These are phyloP conservation scores for Hemichromis elongatus DNA, from an alignment of 2,113 vertebrate genomes.

Conservation along the genomic window DNA sequence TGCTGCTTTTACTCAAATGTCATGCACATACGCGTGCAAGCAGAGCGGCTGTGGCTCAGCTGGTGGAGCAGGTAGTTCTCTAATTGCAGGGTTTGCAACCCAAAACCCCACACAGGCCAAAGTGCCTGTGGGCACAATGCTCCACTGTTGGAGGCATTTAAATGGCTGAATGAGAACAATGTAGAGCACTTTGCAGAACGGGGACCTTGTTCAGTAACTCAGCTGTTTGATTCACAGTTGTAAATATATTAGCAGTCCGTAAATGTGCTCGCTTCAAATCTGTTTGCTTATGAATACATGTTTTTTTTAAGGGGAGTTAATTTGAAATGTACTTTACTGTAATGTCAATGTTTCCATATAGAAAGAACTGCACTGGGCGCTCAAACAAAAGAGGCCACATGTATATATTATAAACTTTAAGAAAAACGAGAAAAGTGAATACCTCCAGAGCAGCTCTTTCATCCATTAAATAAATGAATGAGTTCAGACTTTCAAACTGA, in stretches of 20 bases:
- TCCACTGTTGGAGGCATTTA: not conserved
- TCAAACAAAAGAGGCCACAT: not conserved
- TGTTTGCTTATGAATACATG: not conserved
- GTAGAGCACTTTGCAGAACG: not conserved
- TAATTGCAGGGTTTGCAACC: not conserved
- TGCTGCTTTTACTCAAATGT: not conserved
- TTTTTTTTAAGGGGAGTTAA: not conserved
- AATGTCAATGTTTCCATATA: not conserved
- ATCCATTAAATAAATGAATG: conserved; percentile 39
- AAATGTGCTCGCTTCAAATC: not conserved
- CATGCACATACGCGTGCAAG: not conserved
- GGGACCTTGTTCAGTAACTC: not conserved
- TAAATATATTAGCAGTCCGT: not conserved
- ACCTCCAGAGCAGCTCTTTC: conserved; percentile 13
- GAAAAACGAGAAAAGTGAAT: not conserved
- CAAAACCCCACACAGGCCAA: not conserved
- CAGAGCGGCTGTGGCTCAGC: not conserved
- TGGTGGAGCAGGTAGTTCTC: not conserved
- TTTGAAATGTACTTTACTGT: not conserved
- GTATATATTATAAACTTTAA: conserved; percentile 13
- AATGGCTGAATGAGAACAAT: not conserved
- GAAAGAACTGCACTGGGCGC: not conserved
- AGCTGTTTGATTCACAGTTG: not conserved
- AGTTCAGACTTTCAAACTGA: conserved; percentile 45
- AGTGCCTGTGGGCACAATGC: not conserved